Conservation (phyloP, 2,113 vertebrate species). For the Atlantisia rogersi region DNA sequence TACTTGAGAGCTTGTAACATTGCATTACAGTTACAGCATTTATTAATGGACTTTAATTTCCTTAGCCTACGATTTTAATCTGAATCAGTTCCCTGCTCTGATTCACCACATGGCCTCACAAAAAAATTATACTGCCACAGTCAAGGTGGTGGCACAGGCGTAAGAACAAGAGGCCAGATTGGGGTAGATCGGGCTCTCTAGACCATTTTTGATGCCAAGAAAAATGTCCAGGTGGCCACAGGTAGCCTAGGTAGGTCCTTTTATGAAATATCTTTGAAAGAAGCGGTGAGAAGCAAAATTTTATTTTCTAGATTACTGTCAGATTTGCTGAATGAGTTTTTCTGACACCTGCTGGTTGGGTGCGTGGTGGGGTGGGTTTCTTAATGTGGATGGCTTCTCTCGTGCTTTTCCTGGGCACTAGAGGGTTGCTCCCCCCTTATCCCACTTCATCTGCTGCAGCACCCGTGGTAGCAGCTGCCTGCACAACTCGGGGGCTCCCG, state of each 20-base stretch:
- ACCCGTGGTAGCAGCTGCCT: background rate
- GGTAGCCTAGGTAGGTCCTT: background rate
- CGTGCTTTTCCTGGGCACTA: background rate
- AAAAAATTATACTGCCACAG: background rate
- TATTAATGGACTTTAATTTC: conserved; percentile 55
- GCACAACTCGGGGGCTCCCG: background rate
- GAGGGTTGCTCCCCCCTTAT: background rate
- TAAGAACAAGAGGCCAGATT: background rate
- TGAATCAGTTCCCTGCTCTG: background rate
- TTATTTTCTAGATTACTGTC: background rate
- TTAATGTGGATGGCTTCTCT: accelerated
- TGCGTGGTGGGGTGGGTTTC: background rate
- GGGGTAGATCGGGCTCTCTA: background rate
- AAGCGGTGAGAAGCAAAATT: background rate
- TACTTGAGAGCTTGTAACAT: background rate
- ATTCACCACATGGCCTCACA: conserved; percentile 24
- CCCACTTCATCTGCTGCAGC: accelerated
- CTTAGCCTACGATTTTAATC: conserved; percentile 50
- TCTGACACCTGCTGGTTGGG: background rate
- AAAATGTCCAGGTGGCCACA: background rate
- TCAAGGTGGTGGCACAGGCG: background rate
- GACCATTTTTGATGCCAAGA: background rate
- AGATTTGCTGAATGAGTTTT: background rate
- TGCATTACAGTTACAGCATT: conserved; percentile 4
- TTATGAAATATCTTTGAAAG: background rate